Conservation (phyloP, 1,140 invertebrate species). For the Phymastichus coffea region DNA sequence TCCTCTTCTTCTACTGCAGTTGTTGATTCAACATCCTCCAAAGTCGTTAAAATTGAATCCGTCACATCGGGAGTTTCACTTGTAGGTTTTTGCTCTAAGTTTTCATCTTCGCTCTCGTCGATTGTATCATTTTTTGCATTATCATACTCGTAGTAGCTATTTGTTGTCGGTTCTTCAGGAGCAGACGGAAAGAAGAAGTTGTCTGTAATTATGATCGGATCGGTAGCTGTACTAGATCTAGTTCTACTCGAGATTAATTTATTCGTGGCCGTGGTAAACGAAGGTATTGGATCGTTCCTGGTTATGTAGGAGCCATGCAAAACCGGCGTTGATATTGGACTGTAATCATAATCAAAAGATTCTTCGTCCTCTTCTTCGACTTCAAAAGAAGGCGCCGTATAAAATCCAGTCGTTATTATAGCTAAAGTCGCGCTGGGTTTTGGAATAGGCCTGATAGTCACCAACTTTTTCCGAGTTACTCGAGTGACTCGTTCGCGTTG, state of each 20-base stretch:
- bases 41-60: neutral
- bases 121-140: too few species aligned
- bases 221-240: constrained; percentile 13
- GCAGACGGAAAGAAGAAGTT: constrained; percentile 49
- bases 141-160: too few species aligned
- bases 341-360: constrained; percentile 28
- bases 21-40: neutral
- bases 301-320: neutral
- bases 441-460: constrained; percentile 46
- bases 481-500: constrained; percentile 37
- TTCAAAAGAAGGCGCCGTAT: constrained; percentile 39
- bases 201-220: constrained; percentile 53
- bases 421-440: constrained; percentile 43
- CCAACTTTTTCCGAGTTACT: constrained; percentile 50
- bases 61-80: too few species aligned
- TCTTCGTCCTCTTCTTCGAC: constrained; percentile 39
- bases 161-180: constrained; percentile 22
- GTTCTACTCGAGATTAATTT: neutral
- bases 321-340: constrained; percentile 5
- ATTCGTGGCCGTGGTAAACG: neutral
- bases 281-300: neutral
- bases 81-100: neutral
- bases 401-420: constrained; percentile 54
- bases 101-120: too few species aligned
- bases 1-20: neutral